These are phyloP conservation scores for Mungos mungo DNA, from an alignment of 2,113 vertebrate genomes.

Conservation along the genomic window DNA sequence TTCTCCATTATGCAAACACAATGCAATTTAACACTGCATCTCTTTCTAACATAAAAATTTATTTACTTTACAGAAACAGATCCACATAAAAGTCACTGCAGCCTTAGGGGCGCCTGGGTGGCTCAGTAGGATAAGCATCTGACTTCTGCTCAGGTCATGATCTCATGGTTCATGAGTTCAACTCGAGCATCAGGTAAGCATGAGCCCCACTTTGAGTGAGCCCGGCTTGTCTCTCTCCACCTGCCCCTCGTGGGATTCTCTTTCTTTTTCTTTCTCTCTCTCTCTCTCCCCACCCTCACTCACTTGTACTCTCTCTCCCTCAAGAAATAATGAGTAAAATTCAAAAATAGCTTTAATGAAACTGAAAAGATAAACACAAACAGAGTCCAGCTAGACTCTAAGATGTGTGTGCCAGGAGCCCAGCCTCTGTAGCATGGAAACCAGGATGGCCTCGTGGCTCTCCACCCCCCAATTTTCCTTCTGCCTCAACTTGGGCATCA, in stretches of 20 bases:
- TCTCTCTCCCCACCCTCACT: too few relatives aligned
- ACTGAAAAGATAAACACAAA: not conserved
- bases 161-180: not conserved
- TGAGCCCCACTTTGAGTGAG: too few relatives aligned
- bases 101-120: not conserved
- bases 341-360: not conserved
- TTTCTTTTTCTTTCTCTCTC: too few relatives aligned
- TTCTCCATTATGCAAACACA: not conserved
- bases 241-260: too few relatives aligned
- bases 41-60: constrained; percentile 12
- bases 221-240: too few relatives aligned
- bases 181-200: too few relatives aligned
- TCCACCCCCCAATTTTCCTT: not conserved
- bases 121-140: not conserved
- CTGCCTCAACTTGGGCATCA: not conserved
- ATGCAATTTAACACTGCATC: not conserved
- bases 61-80: not conserved
- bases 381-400: not conserved
- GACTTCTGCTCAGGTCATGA: not conserved
- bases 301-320: too few relatives aligned
- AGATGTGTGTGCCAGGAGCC: not conserved
- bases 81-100: not conserved
- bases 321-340: not conserved
- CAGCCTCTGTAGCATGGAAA: not conserved
- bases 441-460: not conserved